These are phyloP conservation scores for Stichodactyla helianthus DNA, from an alignment of 64 coral and sea anemone species.

Conservation along the genomic window DNA sequence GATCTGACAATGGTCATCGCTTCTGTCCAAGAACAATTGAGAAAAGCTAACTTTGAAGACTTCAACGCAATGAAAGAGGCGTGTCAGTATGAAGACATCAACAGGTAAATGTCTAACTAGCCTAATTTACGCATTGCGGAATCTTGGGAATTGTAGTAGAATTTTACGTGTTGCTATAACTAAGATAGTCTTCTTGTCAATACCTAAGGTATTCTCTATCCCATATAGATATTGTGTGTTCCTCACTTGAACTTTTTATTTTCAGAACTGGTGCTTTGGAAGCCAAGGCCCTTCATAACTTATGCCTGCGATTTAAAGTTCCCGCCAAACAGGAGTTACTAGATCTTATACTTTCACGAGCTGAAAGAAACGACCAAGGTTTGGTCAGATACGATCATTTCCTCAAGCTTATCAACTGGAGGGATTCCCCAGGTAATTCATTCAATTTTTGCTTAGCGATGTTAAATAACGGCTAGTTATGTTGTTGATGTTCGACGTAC, in stretches of 20 bases:
- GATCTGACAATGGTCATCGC: conserved; percentile 73
- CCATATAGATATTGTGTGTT: no score
- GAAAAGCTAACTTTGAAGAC: conserved; percentile 97
- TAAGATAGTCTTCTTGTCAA: no score
- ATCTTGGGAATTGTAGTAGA: no score
- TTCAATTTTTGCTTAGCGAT: background rate
- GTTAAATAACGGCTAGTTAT: background rate
- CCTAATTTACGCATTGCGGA: background rate
- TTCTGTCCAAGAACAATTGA: conserved; percentile 87
- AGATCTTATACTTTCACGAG: conserved; percentile 50
- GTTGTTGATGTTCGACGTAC: no score
- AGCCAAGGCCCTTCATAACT: conserved; percentile 77
- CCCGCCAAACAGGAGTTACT: conserved; percentile 88
- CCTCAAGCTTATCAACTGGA: conserved; percentile 87
- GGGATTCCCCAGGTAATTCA: conserved; percentile 76
- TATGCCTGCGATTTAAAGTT: conserved; percentile 76
- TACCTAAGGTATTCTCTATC: background rate
- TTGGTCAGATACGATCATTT: conserved; percentile 81
- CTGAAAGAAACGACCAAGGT: conserved; percentile 64
- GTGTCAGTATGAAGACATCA: conserved; percentile 78
- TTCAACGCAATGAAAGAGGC: conserved; percentile 88
- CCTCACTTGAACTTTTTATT: background rate
- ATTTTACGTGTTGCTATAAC: no score
- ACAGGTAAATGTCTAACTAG: conserved; percentile 48
- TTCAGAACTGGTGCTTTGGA: conserved; percentile 77